Base-by-base conservation (phyloP, 2,888 invertebrate species). In the Charanyca ferruginea region DNA sequence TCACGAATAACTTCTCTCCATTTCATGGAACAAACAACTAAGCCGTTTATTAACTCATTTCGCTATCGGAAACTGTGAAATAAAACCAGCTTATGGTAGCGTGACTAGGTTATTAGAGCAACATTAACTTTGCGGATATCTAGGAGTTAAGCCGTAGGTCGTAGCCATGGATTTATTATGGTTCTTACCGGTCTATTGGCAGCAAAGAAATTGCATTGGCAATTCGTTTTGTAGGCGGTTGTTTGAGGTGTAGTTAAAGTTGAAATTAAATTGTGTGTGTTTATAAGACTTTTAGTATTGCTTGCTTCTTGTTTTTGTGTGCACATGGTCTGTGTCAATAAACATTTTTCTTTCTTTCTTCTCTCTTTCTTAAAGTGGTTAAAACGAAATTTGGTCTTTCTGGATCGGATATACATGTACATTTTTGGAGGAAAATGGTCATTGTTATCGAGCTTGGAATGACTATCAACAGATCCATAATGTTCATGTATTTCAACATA, bases 141-240 rank as follows among this genome's bases (percentile, higher is more conserved):
- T 52, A 16, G 51, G 45, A 44, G 68, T 69, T 64, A 60, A 70
- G 38, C 53, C 20, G 55, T 63, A 54, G 53, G 58, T 25, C 49
- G 49, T 38, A 49, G 18, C 55, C 38, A 65, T 66, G 64, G 57
- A 64, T 81, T 80, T 81, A 86, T 85, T 82, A 83, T 72, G 71
- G 85, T 79, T 60, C 59, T 83, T 79, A 61, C 57, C 73, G 66
- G 69, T 66, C 64, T 57, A 73, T 80, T 78, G 68, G 23, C 20
- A n/a, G 38, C 52, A 54, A 57, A 45, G 22, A 42, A 60, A 63
- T 53, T 53, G 38, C 48, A 51, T 23, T 79, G 49, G n/a, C 20
- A 32, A 41, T 49, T 22, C 47, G 5, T 49, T 60, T 9, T 23
- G 16, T 48, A 55, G 13, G 8, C 35, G 3, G 35, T 35, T n/a